These are phyloP conservation scores for Petrolisthes cinctipes DNA, from an alignment of 2,888 invertebrate genomes.

Conservation along the genomic window DNA sequence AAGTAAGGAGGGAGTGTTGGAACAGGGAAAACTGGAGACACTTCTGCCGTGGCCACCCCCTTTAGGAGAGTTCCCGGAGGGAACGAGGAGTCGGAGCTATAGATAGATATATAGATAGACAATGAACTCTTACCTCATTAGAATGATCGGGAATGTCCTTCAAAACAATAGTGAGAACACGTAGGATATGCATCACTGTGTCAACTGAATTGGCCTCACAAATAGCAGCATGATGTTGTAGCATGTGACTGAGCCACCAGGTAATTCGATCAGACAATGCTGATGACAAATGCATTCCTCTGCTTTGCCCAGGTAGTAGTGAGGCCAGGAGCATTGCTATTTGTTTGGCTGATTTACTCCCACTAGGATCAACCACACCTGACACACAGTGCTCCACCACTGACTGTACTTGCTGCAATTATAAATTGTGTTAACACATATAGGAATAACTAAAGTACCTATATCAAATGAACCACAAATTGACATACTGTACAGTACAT, in stretches of 20 bases:
- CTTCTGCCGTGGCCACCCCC: no score
- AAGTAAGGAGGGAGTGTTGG: no score
- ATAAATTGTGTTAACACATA: no score
- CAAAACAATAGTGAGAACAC: slow-evolving; percentile 35
- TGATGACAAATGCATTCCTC: neutral
- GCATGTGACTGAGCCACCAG: slow-evolving; percentile 35
- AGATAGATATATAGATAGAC: neutral
- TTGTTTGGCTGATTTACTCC: neutral
- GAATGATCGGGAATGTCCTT: slow-evolving; percentile 36
- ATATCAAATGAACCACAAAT: neutral
- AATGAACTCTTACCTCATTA: slow-evolving; percentile 31
- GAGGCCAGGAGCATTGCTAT: slow-evolving; percentile 26
- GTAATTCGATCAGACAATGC: slow-evolving; percentile 17
- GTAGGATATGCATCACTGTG: slow-evolving; percentile 19
- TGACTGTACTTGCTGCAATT: slow-evolving; percentile 35
- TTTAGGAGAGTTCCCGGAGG: no score
- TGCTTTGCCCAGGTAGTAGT: slow-evolving; percentile 18
- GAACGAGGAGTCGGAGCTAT: no score
- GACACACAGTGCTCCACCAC: slow-evolving; percentile 41
- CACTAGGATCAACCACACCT: slow-evolving; percentile 2
- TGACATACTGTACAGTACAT: neutral
- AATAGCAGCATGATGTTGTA: neutral
- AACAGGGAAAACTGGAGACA: no score
- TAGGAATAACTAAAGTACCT: neutral
- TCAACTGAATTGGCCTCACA: neutral